These are phyloP conservation scores for Sipunculus nudus DNA, from an alignment of 2,888 invertebrate genomes.

Conservation along the genomic window DNA sequence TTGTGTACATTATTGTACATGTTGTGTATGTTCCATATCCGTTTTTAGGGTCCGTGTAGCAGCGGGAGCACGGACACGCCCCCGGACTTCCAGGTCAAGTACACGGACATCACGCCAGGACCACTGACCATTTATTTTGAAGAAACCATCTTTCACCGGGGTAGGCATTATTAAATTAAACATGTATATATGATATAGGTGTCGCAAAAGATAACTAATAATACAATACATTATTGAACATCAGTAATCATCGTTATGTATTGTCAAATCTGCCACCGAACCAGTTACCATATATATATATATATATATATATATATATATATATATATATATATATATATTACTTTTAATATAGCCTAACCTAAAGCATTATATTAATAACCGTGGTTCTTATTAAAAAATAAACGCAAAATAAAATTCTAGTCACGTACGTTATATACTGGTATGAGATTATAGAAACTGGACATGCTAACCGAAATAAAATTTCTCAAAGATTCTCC, in stretches of 20 bases:
- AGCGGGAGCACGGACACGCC: background rate
- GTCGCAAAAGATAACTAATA: no score
- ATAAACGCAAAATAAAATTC: no score
- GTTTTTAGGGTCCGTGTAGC: conserved; percentile 7
- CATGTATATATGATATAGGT: background rate
- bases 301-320: background rate
- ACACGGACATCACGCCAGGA: conserved; percentile 11
- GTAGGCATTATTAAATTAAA: background rate
- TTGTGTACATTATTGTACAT: no score
- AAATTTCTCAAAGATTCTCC: no score
- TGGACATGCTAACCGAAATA: no score
- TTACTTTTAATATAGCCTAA: background rate
- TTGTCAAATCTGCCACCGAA: background rate
- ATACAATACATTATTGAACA: no score
- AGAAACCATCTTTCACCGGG: conserved; percentile 15
- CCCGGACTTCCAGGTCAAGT: background rate
- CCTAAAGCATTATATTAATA: no score
- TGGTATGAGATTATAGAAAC: no score
- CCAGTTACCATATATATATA: background rate
- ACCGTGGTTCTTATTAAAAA: no score
- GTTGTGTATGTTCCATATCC: no score
- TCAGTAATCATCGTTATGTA: no score
- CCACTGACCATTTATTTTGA: conserved; percentile 13
- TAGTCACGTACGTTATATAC: no score
- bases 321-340: background rate